A percentile compares a stretch with the other conserved stretches of the same genome.
These are phyloP conservation scores for Escarpia spicata DNA, from an alignment of 2,888 invertebrate genomes.

Conservation along the genomic window DNA sequence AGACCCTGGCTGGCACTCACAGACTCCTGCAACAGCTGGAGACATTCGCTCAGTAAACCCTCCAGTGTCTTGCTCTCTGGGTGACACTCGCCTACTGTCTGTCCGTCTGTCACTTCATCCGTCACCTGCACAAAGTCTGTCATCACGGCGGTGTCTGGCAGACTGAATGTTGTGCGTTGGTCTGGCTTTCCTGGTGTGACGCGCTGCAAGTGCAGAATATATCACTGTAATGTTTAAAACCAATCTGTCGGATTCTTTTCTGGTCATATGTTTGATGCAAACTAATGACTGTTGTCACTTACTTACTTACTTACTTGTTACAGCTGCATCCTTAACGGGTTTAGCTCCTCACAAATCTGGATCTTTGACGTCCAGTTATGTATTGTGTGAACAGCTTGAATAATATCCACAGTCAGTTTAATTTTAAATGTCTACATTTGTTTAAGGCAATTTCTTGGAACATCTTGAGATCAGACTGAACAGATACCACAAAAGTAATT, in stretches of 20 bases:
- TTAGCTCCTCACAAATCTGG: no score
- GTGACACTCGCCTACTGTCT: slow-evolving; percentile 23
- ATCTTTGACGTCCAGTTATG: no score
- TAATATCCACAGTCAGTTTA: no score
- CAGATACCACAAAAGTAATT: neutral
- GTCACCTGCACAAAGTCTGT: neutral
- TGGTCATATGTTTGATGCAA: no score
- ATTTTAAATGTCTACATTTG: no score
- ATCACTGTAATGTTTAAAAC: neutral
- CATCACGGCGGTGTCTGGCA: neutral
- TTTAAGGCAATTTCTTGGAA: neutral
- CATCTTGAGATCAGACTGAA: neutral
- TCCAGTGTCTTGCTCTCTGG: neutral
- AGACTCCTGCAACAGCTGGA: neutral
- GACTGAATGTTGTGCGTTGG: neutral
- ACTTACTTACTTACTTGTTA: no score
- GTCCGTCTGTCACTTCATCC: slow-evolving; percentile 26
- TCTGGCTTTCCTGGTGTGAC: neutral
- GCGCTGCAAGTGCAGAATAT: neutral
- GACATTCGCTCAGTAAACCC: neutral
- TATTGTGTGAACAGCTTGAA: no score
- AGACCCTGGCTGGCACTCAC: neutral
- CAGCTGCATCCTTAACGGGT: no score
- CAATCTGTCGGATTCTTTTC: no score
- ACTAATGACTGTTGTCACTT: no score